Percentiles rank a stretch among this genome's conserved stretches.
Evolutionary conservation across 2,113 vertebrate genomes (phyloP).

Genomic region (Lathamus discolor): DNA sequence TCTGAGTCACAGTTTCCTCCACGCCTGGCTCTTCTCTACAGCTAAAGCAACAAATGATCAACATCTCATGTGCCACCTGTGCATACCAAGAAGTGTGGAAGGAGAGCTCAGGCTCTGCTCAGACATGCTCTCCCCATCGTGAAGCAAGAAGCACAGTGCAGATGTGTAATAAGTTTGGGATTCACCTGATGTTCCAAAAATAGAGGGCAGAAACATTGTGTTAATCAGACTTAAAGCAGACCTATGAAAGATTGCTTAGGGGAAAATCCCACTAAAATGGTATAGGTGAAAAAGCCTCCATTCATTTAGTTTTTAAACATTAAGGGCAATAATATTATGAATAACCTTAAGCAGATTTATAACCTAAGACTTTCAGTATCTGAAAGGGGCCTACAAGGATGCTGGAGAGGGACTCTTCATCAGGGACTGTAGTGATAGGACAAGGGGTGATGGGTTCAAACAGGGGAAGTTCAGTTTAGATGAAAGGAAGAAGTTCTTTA

Average conservation of each 20-base stretch:
- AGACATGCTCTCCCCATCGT: background rate
- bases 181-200: background rate
- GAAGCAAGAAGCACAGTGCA: background rate
- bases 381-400: background rate
- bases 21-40: background rate
- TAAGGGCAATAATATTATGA: background rate
- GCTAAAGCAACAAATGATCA: background rate
- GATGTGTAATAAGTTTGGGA: background rate
- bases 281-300: background rate
- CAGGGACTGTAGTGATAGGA: background rate
- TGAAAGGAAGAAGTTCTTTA: background rate
- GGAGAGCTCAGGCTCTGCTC: background rate
- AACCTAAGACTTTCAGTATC: background rate
- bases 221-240: background rate
- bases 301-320: background rate
- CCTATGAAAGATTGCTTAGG: background rate
- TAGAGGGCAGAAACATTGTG: background rate
- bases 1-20: conserved; percentile 36
- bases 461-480: background rate
- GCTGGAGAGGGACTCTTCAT: background rate
- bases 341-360: background rate
- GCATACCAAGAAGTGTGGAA: background rate
- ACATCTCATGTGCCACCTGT: background rate
- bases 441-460: background rate
- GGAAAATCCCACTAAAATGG: background rate